A percentile compares a stretch with the other conserved stretches of the same genome.
phyloP scores from a whole-genome alignment of 2,113 vertebrate species.

The Pachycephala philippinensis region DNA sequence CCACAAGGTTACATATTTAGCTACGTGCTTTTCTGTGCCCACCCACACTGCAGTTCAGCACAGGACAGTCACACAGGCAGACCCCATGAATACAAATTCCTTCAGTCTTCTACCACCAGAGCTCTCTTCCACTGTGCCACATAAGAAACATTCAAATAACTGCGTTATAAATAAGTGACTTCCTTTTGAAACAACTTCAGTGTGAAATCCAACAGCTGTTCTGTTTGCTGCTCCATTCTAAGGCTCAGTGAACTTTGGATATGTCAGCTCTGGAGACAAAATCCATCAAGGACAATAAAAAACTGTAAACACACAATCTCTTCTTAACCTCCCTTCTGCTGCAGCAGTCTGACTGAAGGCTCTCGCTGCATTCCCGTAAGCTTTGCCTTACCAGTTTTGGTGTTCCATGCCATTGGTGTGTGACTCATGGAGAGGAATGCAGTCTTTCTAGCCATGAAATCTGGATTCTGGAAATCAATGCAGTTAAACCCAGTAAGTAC shows the following conservation, averaged over 20 bases:
- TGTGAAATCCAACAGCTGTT: background rate
- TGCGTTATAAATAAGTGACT: background rate
- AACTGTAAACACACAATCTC: background rate
- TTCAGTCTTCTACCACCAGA: background rate
- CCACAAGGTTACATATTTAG: background rate
- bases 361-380: background rate
- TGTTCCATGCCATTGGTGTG: background rate
- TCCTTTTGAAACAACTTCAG: background rate
- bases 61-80: background rate
- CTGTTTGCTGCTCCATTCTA: background rate
- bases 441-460: background rate
- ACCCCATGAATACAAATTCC: background rate
- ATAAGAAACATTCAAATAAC: background rate
- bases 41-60: background rate
- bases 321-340: background rate
- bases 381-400: background rate
- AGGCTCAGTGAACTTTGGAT: background rate
- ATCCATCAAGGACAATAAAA: background rate
- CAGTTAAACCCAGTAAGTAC: background rate
- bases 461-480: background rate
- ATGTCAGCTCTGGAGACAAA: background rate
- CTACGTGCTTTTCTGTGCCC: background rate
- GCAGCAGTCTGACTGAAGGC: background rate
- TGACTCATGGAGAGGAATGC: background rate
- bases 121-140: background rate